Base-by-base conservation (phyloP, 2,888 invertebrate genomes). In the Rhopalosiphum nymphaeae region DNA sequence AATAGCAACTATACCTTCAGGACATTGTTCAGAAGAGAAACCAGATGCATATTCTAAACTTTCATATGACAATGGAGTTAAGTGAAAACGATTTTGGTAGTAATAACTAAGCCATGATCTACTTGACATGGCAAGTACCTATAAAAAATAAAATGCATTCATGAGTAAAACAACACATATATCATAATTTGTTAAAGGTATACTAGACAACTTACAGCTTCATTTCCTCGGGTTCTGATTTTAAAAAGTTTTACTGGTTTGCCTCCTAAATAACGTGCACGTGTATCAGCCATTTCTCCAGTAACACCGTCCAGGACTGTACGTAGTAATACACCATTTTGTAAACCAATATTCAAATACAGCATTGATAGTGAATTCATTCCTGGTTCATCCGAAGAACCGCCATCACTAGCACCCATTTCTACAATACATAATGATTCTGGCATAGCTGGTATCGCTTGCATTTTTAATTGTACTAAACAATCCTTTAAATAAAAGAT, bases 1-100 rank as follows among this genome's bases (percentile, higher is more conserved):
- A 96, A 99, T 99, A 0, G 99, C 99, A 0, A 99, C 99, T 95
- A 99, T 99, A 95, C 99, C 99, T 96, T 99, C 99, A 0, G 99
- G 99, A 96, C 99, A 99, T 96, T 99, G 99, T 96, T 99, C 99
- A 95, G 97, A 97, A 2, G 97, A 96, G 96, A 99, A 99, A 7
- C 99, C 99, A 1, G 99, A 99, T 0, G 99, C 99, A 96, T 98
- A 99, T 96, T 99, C 99, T 94, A 99, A 96, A 94, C 98, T 98
- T 96, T 99, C 99, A 95, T 99, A 99, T 0, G 99, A 99, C 0
- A 99, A 96, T 0, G 99, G 99, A 0, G 99, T 99, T 89, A 99
- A 96, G 96, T 99, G 99, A 95, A 99, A 99, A 92, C 98, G 97
- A 96, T 98, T 99, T 96, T 99, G 99, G 96, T 99, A 99, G 95